These are phyloP conservation scores for Carollia perspicillata DNA, from an alignment of 2,113 vertebrate species.

Conservation along the genomic window DNA sequence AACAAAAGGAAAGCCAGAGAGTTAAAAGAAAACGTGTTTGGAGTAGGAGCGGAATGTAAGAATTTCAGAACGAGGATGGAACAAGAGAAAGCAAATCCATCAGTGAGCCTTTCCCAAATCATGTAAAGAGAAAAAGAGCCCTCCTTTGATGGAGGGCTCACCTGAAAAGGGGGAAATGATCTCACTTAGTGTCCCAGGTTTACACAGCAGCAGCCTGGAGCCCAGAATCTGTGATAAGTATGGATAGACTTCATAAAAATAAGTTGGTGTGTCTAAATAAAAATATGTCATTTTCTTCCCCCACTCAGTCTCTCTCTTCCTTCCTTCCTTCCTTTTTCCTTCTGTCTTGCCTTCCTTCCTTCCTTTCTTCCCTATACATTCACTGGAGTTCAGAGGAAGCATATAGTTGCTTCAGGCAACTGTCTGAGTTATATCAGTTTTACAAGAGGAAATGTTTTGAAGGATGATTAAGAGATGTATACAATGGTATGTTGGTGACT, in stretches of 20 bases:
- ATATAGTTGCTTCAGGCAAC: slow-evolving; percentile 9
- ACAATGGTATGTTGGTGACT: neutral
- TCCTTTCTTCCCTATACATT: neutral
- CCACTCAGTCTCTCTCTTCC: neutral
- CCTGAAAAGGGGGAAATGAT: neutral
- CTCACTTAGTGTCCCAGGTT: neutral
- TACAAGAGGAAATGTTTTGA: neutral
- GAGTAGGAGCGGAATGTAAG: neutral
- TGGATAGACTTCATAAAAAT: neutral
- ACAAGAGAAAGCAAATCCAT: neutral
- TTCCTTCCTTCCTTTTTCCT: neutral
- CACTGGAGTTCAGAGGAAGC: neutral
- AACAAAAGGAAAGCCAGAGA: neutral
- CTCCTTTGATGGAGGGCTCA: neutral
- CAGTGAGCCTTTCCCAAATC: neutral
- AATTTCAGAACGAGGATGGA: neutral
- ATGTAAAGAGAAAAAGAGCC: neutral
- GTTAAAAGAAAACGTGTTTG: neutral
- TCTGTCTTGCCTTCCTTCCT: neutral
- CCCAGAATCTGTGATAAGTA: neutral
- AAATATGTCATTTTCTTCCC: neutral
- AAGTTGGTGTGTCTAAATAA: neutral
- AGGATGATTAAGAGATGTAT: neutral
- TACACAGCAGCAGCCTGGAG: neutral
- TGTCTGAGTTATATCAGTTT: neutral